A percentile compares a stretch with the other conserved stretches of the same genome.
phyloP scores from a whole-genome alignment of 2,888 invertebrate species.

The Tillus elongatus region DNA sequence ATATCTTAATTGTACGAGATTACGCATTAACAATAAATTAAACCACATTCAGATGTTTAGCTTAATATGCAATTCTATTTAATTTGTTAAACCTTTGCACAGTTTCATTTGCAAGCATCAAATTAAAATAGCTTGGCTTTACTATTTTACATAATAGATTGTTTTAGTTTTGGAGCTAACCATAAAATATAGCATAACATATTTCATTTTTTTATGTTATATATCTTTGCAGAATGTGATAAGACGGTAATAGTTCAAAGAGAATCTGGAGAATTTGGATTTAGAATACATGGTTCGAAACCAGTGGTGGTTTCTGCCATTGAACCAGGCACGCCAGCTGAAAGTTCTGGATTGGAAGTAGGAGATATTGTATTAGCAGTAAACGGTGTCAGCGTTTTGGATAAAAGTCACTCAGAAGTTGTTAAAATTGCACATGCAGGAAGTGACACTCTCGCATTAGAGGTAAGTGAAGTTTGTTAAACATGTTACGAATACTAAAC shows the following conservation, averaged over 20 bases:
- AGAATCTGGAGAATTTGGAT: constrained; percentile 84
- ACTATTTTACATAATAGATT: no score
- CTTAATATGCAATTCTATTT: no score
- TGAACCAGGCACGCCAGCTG: constrained; percentile 89
- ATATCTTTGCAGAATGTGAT: constrained; percentile 63
- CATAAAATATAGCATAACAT: background rate
- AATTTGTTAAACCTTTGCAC: no score
- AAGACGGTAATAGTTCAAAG: constrained; percentile 76
- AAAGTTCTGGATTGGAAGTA: constrained; percentile 82
- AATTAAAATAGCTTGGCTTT: no score
- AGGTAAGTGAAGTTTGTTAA: no score
- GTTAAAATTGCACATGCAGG: constrained; percentile 86
- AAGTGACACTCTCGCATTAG: constrained; percentile 74
- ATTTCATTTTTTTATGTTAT: background rate
- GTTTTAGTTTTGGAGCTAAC: no score
- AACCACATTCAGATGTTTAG: no score
- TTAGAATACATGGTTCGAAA: constrained; percentile 89
- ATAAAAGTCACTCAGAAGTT: constrained; percentile 88
- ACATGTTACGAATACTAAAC: no score
- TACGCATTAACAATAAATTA: no score
- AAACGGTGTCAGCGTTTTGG: constrained; percentile 82
- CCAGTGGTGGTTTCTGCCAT: constrained; percentile 95
- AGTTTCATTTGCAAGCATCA: no score
- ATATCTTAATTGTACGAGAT: no score
- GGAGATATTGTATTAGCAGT: constrained; percentile 91